phyloP scores from a whole-genome alignment of 2,797 vertebrate genomes.

The Rousettus madagascariensis region DNA sequence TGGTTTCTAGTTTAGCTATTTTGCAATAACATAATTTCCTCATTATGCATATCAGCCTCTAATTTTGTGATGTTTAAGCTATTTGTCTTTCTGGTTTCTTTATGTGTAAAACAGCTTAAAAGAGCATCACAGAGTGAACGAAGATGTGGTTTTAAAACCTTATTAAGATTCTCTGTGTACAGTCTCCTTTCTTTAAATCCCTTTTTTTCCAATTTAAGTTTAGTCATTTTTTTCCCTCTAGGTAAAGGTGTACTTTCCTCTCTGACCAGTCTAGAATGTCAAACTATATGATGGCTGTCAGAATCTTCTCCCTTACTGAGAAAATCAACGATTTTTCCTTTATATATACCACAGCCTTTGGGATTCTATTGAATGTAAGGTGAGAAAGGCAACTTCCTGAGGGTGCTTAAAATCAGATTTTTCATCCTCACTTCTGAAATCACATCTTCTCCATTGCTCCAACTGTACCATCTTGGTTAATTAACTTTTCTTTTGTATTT shows the following conservation, averaged over 20 bases:
- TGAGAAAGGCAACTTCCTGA: neutral
- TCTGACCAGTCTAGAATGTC: conserved; percentile 15
- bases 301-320: neutral
- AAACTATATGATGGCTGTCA: neutral
- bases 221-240: conserved; percentile 7
- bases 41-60: neutral
- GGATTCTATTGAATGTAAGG: neutral
- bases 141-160: neutral
- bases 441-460: neutral
- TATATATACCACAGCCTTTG: neutral
- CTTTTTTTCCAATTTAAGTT: conserved; percentile 38
- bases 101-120: neutral
- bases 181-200: neutral
- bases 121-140: neutral
- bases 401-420: neutral
- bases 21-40: neutral
- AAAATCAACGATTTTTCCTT: neutral
- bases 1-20: neutral
- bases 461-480: neutral
- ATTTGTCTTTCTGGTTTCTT: conserved; percentile 1
- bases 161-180: conserved; percentile 36
- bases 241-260: neutral
- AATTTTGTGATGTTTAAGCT: neutral
- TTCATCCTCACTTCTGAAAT: conserved; percentile 1
- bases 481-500: neutral